These are phyloP conservation scores for Eulemur rubriventer DNA, from an alignment of 2,797 vertebrate species.

Conservation along the genomic window DNA sequence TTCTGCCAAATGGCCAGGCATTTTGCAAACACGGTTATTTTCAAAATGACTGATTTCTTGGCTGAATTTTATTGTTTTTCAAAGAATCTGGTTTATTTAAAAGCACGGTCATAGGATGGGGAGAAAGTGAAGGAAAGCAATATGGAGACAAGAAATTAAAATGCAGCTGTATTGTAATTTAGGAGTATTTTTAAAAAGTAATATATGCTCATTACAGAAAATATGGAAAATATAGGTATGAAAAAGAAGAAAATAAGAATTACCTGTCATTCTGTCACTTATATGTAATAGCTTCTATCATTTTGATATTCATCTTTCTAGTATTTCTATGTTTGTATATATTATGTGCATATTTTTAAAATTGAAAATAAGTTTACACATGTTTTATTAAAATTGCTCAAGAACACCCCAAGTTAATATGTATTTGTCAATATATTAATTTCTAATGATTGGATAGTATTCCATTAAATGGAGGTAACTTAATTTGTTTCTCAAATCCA, in stretches of 20 bases:
- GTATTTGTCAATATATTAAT: not conserved
- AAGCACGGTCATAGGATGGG: not conserved
- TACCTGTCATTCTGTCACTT: not conserved
- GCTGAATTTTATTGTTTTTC: conserved; percentile 44
- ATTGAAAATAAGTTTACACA: not conserved
- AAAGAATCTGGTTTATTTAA: conserved; percentile 11
- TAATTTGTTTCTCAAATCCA: not conserved
- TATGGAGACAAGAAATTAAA: not conserved
- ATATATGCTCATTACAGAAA: not conserved
- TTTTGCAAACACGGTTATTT: conserved; percentile 1
- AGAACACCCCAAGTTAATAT: not conserved
- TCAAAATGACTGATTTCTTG: conserved; percentile 51
- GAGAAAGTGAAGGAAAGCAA: not conserved
- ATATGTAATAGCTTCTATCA: not conserved
- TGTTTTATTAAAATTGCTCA: not conserved
- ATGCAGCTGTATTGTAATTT: not conserved
- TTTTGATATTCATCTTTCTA: not conserved
- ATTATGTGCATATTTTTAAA: conserved; percentile 10
- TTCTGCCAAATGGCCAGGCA: conserved; percentile 1
- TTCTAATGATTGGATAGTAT: not conserved
- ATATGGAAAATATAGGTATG: not conserved
- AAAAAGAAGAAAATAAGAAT: conserved; percentile 15
- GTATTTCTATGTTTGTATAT: not conserved
- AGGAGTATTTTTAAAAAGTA: not conserved
- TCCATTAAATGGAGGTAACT: not conserved